A percentile compares a stretch with the other conserved stretches of the same genome.
These are phyloP conservation scores for Xestoiulus laeticollis DNA, from an alignment of 2,888 invertebrate species.

Conservation along the genomic window DNA sequence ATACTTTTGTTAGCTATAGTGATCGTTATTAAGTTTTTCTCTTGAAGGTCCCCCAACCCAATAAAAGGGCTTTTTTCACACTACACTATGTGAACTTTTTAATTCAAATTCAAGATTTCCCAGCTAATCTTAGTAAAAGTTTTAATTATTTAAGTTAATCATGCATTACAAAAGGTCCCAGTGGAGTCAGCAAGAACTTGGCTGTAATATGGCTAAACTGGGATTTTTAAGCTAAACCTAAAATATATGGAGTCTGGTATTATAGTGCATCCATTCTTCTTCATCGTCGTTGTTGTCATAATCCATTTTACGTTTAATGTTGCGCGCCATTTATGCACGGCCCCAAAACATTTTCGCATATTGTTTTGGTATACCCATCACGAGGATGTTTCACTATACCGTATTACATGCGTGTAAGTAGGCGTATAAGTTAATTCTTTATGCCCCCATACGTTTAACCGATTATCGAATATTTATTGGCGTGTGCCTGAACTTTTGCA, in stretches of 20 bases:
- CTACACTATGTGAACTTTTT: too few species aligned
- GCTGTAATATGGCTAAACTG: not conserved
- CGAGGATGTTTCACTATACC: not conserved
- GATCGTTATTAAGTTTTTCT: too few species aligned
- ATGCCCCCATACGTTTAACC: not conserved
- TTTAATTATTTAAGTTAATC: too few species aligned
- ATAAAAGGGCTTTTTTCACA: too few species aligned
- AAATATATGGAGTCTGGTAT: not conserved
- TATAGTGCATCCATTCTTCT: not conserved
- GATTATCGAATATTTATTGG: slow-evolving; percentile 15
- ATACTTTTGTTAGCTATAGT: too few species aligned
- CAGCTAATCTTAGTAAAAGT: too few species aligned
- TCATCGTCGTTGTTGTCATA: not conserved
- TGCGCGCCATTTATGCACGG: not conserved
- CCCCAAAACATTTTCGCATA: not conserved
- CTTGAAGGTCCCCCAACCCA: too few species aligned
- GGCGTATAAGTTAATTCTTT: slow-evolving; percentile 1
- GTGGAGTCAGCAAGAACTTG: too few species aligned
- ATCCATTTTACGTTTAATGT: not conserved
- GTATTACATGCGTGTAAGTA: not conserved
- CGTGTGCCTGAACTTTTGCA: not conserved
- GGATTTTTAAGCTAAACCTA: not conserved
- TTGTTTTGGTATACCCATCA: not conserved
- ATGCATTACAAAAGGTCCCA: too few species aligned
- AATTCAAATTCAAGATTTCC: too few species aligned